Conservation (phyloP, 2,113 vertebrate species). For the Hippocampus zosterae region DNA sequence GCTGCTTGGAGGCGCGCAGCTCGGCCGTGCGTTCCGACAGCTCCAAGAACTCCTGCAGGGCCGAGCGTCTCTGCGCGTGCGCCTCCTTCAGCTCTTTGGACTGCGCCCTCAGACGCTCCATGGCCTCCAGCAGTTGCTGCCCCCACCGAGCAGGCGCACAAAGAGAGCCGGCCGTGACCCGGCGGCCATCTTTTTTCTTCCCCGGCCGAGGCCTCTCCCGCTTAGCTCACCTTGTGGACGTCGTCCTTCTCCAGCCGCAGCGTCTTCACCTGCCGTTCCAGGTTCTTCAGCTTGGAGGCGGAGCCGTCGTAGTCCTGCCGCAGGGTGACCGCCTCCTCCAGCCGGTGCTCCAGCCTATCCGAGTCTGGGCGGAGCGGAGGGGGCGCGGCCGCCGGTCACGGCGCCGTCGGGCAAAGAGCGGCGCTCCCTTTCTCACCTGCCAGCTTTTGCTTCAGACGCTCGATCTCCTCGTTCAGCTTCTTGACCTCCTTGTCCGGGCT, state of each 20-base stretch:
- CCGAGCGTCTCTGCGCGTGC: constrained; percentile 87
- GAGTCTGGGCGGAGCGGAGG: constrained; percentile 73
- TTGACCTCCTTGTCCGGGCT: constrained; percentile 88
- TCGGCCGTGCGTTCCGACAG: constrained; percentile 87
- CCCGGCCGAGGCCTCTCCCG: background rate
- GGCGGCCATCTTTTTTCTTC: no score
- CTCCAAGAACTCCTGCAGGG: constrained; percentile 90
- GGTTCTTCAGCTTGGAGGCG: constrained; percentile 79
- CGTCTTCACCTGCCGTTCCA: constrained; percentile 87
- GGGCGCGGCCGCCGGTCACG: background rate
- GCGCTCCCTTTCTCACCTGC: constrained; percentile 71
- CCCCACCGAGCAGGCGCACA: background rate
- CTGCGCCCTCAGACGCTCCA: constrained; percentile 85
- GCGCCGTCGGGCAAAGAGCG: background rate
- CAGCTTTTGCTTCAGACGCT: constrained; percentile 88
- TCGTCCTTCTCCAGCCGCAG: constrained; percentile 89
- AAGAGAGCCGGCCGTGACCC: no score
- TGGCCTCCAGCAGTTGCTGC: constrained; percentile 87
- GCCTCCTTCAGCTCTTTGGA: constrained; percentile 90
- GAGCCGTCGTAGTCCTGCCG: constrained; percentile 87
- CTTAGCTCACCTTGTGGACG: constrained; percentile 86
- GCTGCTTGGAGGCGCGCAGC: constrained; percentile 87
- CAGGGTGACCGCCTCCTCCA: constrained; percentile 83
- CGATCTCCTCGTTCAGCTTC: constrained; percentile 93
- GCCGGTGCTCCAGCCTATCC: constrained; percentile 84